Base-by-base conservation (phyloP, 92 coral and sea anemone species). In the Meandrina meandrites region DNA sequence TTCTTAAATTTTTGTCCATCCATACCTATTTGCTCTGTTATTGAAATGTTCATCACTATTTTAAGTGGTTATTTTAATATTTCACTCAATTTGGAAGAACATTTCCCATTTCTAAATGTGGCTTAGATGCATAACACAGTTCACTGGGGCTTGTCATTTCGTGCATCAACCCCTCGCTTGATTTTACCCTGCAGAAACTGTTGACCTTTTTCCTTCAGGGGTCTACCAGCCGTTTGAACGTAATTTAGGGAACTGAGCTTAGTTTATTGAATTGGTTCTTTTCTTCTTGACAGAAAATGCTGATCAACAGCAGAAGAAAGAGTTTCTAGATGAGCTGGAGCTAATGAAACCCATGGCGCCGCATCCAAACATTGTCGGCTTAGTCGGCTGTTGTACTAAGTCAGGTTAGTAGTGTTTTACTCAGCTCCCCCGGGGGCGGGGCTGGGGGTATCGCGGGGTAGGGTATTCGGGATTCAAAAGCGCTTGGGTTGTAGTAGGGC, bases 361-460 rank as follows among this genome's bases (percentile, higher is more conserved):
- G 17, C 99, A 97, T 85, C 99, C 98, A 1, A 97, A 97, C 48
- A 93, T 97, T 42, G 98, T 97, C 8, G 94, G 99, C 3, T 78
- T 97, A 78, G 92, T 97, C 1, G 99, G 96, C 27, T 95, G 98
- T 83, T 95, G 97, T 68, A 97, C 96, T 15, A 93, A 96, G 80
- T 91, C 98, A 92, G 94, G 99, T 97, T 13, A 77, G 88, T 80
- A 50, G 51, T 32, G 54, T 80, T 76, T 18, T 71, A 6, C 67
- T 24, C 30, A 60, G n/a, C 11, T 22, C 28, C 27, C 30, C 0
- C 30, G 1, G 30, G 14, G 68, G 1, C 8, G 31, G 68, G 68
- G 30, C 27, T 57, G 64, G n/a, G 64, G n/a, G n/a, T n/a, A 18
- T 7, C 1, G 64, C 22, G 4, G 64, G 64, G 4, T 0, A 57